These are phyloP conservation scores for Mesorhabditis belari DNA, from an alignment of 2,888 invertebrate genomes.

Conservation along the genomic window DNA sequence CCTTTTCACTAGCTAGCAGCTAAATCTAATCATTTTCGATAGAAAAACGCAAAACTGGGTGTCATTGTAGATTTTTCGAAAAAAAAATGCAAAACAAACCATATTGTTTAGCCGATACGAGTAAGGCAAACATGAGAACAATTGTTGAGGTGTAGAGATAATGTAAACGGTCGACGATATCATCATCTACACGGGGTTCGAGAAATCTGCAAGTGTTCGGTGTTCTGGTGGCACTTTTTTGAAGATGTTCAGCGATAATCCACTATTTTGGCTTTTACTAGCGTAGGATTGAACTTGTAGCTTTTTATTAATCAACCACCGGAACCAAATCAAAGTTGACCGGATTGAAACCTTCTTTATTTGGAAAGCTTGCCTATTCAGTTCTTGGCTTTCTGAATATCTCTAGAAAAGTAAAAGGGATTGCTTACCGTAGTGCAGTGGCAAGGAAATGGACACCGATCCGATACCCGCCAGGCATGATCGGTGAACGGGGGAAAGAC, in stretches of 20 bases:
- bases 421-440: conserved; percentile 43
- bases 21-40: too few relatives aligned
- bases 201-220: background rate
- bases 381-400: too few relatives aligned
- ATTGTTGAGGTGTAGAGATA: conserved; percentile 52
- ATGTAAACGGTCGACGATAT: conserved; percentile 50
- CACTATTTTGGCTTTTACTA: background rate
- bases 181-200: conserved; percentile 42
- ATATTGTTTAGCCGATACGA: conserved; percentile 58
- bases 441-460: conserved; percentile 53
- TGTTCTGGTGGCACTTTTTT: background rate
- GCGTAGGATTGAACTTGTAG: background rate
- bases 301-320: background rate
- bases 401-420: conserved; percentile 50
- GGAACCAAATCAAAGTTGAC: background rate
- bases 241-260: too few relatives aligned
- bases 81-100: conserved; percentile 11
- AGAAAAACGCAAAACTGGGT: too few relatives aligned
- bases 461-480: conserved; percentile 50
- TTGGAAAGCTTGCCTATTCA: too few relatives aligned
- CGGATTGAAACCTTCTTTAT: background rate
- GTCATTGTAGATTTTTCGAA: too few relatives aligned
- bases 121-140: conserved; percentile 55
- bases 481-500: too few relatives aligned
- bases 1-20: too few relatives aligned